phyloP scores from a whole-genome alignment of 2,797 vertebrate genomes.

The Neosalanx taihuensis region DNA sequence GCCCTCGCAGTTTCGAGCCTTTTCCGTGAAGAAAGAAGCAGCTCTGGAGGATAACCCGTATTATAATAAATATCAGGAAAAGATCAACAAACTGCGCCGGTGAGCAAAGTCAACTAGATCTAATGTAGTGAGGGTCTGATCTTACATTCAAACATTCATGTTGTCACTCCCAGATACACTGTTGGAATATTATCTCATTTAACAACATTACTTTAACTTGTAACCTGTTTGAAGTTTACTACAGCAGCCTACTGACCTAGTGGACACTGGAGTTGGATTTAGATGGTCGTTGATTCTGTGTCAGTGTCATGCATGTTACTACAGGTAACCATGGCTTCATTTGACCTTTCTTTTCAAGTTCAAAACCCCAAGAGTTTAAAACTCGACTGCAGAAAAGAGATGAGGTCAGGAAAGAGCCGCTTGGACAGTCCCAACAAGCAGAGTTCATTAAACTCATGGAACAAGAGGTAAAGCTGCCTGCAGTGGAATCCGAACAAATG shows the following conservation, averaged over 20 bases:
- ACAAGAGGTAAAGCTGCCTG: constrained; percentile 74
- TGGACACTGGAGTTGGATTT: no score
- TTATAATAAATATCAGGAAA: constrained; percentile 85
- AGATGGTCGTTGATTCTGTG: no score
- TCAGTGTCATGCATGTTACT: background rate
- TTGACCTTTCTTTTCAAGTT: constrained; percentile 58
- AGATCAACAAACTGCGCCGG: constrained; percentile 88
- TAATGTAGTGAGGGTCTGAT: no score
- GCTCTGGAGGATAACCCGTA: constrained; percentile 83
- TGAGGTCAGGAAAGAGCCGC: constrained; percentile 74
- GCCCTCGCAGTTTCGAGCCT: constrained; percentile 71
- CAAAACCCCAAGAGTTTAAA: constrained; percentile 83
- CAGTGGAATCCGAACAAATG: no score
- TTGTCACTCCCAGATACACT: background rate
- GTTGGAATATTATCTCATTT: no score
- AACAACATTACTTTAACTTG: no score
- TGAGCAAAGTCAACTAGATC: constrained; percentile 46
- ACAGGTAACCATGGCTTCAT: no score
- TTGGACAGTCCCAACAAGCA: constrained; percentile 84
- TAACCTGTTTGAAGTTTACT: no score
- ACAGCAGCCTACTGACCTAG: no score
- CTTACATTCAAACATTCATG: background rate
- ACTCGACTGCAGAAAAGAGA: constrained; percentile 75
- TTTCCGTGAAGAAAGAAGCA: constrained; percentile 71
- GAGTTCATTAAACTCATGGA: constrained; percentile 85